These are phyloP conservation scores for Hypothenemus hampei DNA, from an alignment of 1,140 invertebrate species.

Conservation along the genomic window DNA sequence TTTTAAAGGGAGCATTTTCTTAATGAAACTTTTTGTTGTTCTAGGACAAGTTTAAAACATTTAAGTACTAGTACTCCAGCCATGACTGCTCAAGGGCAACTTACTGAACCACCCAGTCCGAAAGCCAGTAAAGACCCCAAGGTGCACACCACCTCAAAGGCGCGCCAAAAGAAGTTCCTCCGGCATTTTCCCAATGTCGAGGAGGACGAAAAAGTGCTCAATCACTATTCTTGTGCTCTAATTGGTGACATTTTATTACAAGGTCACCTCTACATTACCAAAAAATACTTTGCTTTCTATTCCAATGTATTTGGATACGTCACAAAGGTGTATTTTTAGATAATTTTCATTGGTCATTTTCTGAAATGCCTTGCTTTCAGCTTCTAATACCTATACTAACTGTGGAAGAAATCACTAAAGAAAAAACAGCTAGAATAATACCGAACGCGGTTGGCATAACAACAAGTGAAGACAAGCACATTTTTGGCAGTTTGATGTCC, in stretches of 20 bases:
- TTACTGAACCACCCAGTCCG: conserved; percentile 41
- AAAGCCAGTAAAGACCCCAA: conserved; percentile 47
- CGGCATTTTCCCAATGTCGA: conserved; percentile 68
- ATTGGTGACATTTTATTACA: conserved; percentile 88
- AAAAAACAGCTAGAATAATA: conserved; percentile 84
- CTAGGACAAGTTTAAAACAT: conserved; percentile 43
- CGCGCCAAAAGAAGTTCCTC: conserved; percentile 68
- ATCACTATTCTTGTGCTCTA: conserved; percentile 88
- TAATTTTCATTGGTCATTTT: conserved; percentile 3
- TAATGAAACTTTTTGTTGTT: conserved; percentile 4
- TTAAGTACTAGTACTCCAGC: conserved; percentile 47
- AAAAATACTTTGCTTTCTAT: conserved; percentile 92
- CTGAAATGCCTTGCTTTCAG: too few species aligned
- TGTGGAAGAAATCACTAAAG: conserved; percentile 81
- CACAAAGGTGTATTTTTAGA: conserved; percentile 63
- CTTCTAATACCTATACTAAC: conserved; percentile 74
- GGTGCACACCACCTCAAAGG: conserved; percentile 57
- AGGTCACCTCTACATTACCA: conserved; percentile 87
- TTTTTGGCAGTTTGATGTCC: conserved; percentile 85
- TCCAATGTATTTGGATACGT: conserved; percentile 92
- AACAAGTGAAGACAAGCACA: conserved; percentile 73
- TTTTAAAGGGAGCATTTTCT: background rate
- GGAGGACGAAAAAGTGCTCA: conserved; percentile 70
- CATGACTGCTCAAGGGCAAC: conserved; percentile 44
- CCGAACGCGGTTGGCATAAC: conserved; percentile 87